These are phyloP conservation scores for Agrotis ipsilon DNA, from an alignment of 2,888 invertebrate genomes.

Conservation along the genomic window DNA sequence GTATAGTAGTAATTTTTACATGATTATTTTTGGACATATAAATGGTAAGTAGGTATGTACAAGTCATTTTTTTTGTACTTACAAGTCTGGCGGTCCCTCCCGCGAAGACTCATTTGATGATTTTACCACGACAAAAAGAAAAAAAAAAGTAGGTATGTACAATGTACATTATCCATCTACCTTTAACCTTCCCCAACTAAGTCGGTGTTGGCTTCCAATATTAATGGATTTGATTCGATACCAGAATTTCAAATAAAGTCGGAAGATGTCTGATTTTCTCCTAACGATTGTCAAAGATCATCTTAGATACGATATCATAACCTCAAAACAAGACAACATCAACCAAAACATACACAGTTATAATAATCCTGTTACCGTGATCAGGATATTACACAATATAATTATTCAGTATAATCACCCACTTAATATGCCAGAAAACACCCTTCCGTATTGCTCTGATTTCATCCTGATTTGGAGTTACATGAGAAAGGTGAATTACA, in stretches of 20 bases:
- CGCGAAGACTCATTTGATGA: too few relatives aligned
- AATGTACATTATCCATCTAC: background rate
- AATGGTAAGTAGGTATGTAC: background rate
- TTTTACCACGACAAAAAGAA: too few relatives aligned
- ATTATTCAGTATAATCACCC: slow-evolving; percentile 6
- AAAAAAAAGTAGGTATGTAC: too few relatives aligned
- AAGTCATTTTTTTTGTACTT: too few relatives aligned
- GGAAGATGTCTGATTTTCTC: too few relatives aligned
- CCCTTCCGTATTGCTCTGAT: background rate
- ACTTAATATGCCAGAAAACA: slow-evolving; percentile 25
- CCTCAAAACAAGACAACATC: background rate
- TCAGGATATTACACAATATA: slow-evolving; percentile 13
- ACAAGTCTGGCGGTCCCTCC: too few relatives aligned
- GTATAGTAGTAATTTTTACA: background rate
- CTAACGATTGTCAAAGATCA: background rate
- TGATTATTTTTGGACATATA: background rate
- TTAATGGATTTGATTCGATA: background rate
- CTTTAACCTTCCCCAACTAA: background rate
- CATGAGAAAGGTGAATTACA: background rate
- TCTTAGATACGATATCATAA: background rate
- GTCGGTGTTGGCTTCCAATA: background rate
- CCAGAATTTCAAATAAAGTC: too few relatives aligned
- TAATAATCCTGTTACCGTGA: slow-evolving; percentile 2
- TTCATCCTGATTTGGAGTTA: background rate
- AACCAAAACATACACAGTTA: slow-evolving; percentile 7